Base-by-base conservation (phyloP, 2,797 vertebrate genomes). In the Gymnoscopelus microlampas region DNA sequence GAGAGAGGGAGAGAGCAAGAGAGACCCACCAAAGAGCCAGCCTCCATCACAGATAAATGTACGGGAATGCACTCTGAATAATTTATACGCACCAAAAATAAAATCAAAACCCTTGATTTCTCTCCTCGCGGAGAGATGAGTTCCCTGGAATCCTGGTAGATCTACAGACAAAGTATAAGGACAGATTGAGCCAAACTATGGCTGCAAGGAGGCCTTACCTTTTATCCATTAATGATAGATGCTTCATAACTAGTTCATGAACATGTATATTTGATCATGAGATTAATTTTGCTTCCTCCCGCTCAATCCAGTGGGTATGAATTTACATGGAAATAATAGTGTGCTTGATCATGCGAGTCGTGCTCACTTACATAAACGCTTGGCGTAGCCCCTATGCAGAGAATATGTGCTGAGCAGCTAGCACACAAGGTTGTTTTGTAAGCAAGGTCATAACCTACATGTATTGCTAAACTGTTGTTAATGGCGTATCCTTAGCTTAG, bases 41-140 rank as follows among this genome's bases (percentile, higher is more conserved):
- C 74, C 78, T 82, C 82, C 87, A 78, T 89, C 48, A 26, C 71
- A 88, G 87, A 92, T 90, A 88, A 91, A 92, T 88, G 87, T 66
- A 77, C 71, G 78, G 79, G 63, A 12, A 81, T 78, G 85, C 85
- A 73, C 75, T 53, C 66, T 93, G 89, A 93, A 93, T 93, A 91
- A 92, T 93, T 93, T 86, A 93, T 81, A 82, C 73, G 70, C 8
- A 68, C 84, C 80, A 70, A 90, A 92, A 92, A 90, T 89, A 88
- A 89, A 89, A 87, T 79, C 61, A 70, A 70, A 88, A 87, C 79
- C 57, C 70, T 73, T 79, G 75, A 85, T 90, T 83, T 85, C 56
- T 56, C 44, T 44, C 59, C 80, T 84, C 65, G 73, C 74, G 85
- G 85, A 89, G 74, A 84, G 86, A 90, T 82, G 83, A 80, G 78